Conservation (phyloP, 2,797 vertebrate species). For the Taenioides sp. region DNA sequence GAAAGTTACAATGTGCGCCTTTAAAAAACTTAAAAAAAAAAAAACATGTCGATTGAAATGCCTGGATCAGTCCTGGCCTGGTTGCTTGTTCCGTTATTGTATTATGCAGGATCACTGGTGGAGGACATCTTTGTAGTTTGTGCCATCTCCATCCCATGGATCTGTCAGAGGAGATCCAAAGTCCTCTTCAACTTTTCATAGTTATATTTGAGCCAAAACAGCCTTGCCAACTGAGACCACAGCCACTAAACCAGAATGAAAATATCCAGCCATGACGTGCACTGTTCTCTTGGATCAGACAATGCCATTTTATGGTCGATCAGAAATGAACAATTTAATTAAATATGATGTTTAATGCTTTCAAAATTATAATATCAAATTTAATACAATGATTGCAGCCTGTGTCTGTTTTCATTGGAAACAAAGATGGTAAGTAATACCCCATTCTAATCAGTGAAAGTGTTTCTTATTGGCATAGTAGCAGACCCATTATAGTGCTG, state of each 20-base stretch:
- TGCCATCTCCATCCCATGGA: conserved; percentile 7
- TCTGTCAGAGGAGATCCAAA: conserved; percentile 17
- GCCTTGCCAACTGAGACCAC: conserved; percentile 4
- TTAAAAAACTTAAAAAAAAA: background rate
- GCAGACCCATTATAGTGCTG: no score
- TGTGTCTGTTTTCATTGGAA: conserved; percentile 11
- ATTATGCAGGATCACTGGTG: background rate
- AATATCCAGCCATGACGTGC: conserved; percentile 17
- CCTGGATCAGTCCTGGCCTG: background rate
- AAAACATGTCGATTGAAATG: background rate
- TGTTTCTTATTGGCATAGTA: background rate
- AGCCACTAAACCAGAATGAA: conserved; percentile 26
- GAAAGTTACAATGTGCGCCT: background rate
- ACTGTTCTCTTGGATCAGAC: conserved; percentile 17
- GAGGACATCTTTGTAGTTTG: background rate
- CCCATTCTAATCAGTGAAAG: background rate
- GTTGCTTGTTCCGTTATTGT: background rate
- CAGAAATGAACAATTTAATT: conserved; percentile 11
- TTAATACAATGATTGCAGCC: background rate
- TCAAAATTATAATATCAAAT: conserved; percentile 19
- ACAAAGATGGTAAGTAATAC: conserved; percentile 8
- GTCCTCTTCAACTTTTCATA: conserved; percentile 4
- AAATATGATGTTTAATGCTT: conserved; percentile 5
- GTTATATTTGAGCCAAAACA: conserved; percentile 15
- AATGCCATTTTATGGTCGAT: conserved; percentile 11